These are phyloP conservation scores for Microtus oregoni DNA, from an alignment of 2,113 vertebrate species.

Conservation along the genomic window DNA sequence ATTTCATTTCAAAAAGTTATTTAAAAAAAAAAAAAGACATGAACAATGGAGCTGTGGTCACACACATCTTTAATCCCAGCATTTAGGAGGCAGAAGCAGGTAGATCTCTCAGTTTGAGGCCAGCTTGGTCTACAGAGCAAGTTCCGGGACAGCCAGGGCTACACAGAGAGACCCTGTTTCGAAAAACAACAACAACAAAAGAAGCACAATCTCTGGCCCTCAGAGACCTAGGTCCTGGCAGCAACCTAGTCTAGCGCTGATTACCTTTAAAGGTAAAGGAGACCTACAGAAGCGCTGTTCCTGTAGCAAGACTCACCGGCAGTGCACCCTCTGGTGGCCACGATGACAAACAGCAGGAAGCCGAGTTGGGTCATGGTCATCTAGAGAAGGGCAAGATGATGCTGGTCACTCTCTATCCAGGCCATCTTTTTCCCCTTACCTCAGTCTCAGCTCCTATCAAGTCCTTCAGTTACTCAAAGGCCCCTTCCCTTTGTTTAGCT, in stretches of 20 bases:
- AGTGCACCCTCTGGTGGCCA: not conserved
- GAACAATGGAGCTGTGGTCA: not conserved
- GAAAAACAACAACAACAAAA: not conserved
- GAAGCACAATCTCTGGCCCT: not conserved
- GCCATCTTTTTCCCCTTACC: not conserved
- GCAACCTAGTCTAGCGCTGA: not conserved
- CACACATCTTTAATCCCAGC: not conserved
- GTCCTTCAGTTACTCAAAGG: not conserved
- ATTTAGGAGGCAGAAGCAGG: not conserved
- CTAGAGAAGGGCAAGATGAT: not conserved
- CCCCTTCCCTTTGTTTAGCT: not conserved
- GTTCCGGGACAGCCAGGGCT: not conserved
- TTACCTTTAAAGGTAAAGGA: not conserved
- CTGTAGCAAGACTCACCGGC: not conserved
- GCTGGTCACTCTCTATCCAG: not conserved
- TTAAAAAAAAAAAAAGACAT: not conserved
- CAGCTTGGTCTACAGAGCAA: not conserved
- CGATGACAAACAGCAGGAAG: not conserved
- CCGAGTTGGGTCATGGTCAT: not conserved
- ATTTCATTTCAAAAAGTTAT: not conserved
- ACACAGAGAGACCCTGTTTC: not conserved
- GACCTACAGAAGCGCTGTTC: accelerated
- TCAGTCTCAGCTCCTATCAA: not conserved
- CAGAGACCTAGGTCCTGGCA: not conserved
- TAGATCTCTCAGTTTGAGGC: not conserved